Base-by-base conservation (phyloP, 2,888 invertebrate genomes). In the Nymphalis polychloros region DNA sequence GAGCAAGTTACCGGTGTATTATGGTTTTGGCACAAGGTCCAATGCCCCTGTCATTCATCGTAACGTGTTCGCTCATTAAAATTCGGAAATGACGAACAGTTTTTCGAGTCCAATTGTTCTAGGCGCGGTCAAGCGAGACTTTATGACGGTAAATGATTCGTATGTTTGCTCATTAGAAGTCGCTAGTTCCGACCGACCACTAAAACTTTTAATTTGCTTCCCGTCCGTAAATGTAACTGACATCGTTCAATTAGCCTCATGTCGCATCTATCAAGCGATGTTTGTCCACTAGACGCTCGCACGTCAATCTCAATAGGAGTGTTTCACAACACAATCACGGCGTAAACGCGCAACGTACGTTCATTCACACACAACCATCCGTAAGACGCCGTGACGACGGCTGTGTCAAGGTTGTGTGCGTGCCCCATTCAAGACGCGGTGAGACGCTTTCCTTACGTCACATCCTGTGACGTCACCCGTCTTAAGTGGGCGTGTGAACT, bases 31-130 rank as follows among this genome's bases (percentile, higher is more conserved):
- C 87, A 83, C 84, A 81, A 81, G 81, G 88, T 86, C 86, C 88
- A 87, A 85, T 87, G 88, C 87, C 86, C 88, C 83, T 82, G 86
- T 87, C 87, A 86, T 84, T 86, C 86, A 86, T 80, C 78, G 81
- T 82, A 80, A 83, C 82, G 77, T 78, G 79, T 81, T 78, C 78
- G 78, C 84, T 86, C 86, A 89, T 90, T 89, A 88, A 86, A 87
- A 86, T 89, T 90, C 86, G 90, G 91, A 91, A 88, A 88, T 92
- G 92, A 92, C 88, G 85, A 83, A 87, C 86, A 84, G 83, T 88
- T 88, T 88, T 87, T 86, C 78, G 78, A 82, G 77, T 82, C 77
- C 78, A 83, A 87, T 88, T 86, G 89, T 87, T 83, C 82, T 84
- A 83, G 79, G 79, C 74, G 77, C 84, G 80, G 81, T 86, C 82